Percentiles rank a stretch among this genome's conserved stretches.
Conservation (phyloP, 2,888 invertebrate species). For the Eubasilissa splendida region DNA sequence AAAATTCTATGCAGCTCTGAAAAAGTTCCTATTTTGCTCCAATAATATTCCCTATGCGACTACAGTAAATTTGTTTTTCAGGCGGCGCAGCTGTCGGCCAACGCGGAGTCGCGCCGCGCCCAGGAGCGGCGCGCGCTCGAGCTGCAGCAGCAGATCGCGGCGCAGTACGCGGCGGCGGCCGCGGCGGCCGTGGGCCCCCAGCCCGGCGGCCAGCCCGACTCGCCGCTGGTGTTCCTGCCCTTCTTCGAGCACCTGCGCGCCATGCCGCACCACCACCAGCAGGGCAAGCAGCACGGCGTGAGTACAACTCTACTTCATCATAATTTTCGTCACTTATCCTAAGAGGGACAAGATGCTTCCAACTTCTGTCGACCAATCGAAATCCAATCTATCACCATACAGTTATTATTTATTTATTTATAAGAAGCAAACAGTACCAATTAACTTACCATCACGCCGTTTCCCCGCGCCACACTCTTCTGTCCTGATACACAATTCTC, state of each 20-base stretch:
- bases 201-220: constrained; percentile 67
- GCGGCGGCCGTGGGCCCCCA: constrained; percentile 70
- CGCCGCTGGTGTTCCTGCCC: constrained; percentile 76
- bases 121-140: constrained; percentile 58
- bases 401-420: too few species aligned
- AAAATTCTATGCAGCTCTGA: too few species aligned
- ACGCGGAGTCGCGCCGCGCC: constrained; percentile 47
- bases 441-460: too few species aligned
- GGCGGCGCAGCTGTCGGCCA: constrained; percentile 48
- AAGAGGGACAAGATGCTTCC: background rate
- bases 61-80: constrained; percentile 36
- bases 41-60: too few species aligned
- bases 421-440: too few species aligned
- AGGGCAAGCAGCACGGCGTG: constrained; percentile 61
- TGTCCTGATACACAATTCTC: too few species aligned
- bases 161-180: constrained; percentile 65
- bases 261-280: constrained; percentile 57
- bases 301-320: background rate
- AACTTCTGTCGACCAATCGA: too few species aligned
- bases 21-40: too few species aligned
- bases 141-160: constrained; percentile 59
- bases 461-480: too few species aligned
- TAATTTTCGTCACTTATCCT: background rate
- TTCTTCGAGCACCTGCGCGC: constrained; percentile 72
- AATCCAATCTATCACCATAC: too few species aligned